Percentiles rank a stretch among this genome's conserved stretches.
Evolutionary conservation across 2,888 invertebrate species (phyloP).

Genomic region (Macrosoma leucophasiata): DNA sequence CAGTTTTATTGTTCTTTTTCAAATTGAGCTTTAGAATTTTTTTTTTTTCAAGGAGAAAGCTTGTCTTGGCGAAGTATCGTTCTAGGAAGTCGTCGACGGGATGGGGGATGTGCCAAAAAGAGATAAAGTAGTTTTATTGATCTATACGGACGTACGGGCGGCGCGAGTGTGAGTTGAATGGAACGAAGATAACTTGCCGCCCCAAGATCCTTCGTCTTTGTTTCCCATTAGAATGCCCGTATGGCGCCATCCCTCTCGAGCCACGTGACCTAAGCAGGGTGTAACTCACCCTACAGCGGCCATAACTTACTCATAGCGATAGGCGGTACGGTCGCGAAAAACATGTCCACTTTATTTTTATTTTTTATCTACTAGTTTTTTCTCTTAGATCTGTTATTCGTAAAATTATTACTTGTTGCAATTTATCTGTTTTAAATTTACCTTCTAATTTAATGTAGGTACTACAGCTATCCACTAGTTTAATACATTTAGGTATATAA

Average conservation of each 20-base stretch:
- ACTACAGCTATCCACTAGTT: too few species aligned
- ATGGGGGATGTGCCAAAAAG: constrained; percentile 77
- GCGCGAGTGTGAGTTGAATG: constrained; percentile 75
- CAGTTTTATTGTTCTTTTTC: constrained; percentile 31
- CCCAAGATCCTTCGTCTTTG: constrained; percentile 58
- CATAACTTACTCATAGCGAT: constrained; percentile 76
- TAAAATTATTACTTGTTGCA: too few species aligned
- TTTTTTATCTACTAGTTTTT: constrained; percentile 42
- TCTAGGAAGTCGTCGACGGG: constrained; percentile 69
- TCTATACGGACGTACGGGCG: constrained; percentile 74
- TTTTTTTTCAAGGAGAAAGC: constrained; percentile 50
- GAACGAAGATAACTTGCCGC: constrained; percentile 76
- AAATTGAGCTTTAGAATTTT: constrained; percentile 26
- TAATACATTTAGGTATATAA: too few species aligned
- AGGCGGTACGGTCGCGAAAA: constrained; percentile 72
- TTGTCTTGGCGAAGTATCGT: constrained; percentile 54
- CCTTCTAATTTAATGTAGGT: too few species aligned
- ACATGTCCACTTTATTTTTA: constrained; percentile 51
- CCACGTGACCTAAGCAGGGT: constrained; percentile 76
- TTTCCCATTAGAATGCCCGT: constrained; percentile 39
- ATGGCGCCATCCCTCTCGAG: constrained; percentile 53
- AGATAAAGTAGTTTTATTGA: constrained; percentile 78
- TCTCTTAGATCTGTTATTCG: too few species aligned
- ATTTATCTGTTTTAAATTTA: too few species aligned
- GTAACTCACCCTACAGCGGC: constrained; percentile 75